phyloP scores from a whole-genome alignment of 2,113 vertebrate genomes.

The Aphelocoma coerulescens region DNA sequence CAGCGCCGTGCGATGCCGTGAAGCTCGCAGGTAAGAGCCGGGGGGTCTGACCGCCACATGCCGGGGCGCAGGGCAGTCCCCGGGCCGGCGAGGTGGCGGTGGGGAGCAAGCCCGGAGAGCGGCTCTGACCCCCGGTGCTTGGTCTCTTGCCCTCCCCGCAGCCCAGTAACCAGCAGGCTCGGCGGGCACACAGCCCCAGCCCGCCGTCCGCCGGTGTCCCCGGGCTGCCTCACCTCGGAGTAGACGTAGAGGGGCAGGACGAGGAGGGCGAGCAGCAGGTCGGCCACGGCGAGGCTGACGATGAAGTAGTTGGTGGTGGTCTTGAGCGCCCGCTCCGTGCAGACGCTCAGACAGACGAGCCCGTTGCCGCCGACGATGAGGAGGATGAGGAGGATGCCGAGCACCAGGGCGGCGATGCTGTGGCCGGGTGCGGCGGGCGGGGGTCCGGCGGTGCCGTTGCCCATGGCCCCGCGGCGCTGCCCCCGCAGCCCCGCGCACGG shows the following conservation, averaged over 20 bases:
- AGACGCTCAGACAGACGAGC: slow-evolving; percentile 89
- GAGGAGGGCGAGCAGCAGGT: slow-evolving; percentile 86
- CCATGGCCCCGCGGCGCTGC: not conserved
- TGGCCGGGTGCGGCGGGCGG: not conserved
- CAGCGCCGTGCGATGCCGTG: not conserved
- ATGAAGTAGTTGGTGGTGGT: slow-evolving; percentile 96
- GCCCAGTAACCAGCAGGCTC: not conserved
- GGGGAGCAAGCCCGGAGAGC: not conserved
- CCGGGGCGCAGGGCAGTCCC: not conserved
- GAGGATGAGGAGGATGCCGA: slow-evolving; percentile 84
- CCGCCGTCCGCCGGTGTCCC: not conserved
- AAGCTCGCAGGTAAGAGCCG: not conserved
- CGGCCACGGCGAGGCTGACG: slow-evolving; percentile 88
- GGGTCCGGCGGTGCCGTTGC: not conserved
- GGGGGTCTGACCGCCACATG: not conserved
- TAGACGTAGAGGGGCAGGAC: slow-evolving; percentile 92
- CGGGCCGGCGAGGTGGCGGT: no score
- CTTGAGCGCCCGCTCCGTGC: slow-evolving; percentile 86
- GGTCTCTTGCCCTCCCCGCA: not conserved
- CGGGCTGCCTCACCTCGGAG: slow-evolving; percentile 81
- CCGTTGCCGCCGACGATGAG: slow-evolving; percentile 83
- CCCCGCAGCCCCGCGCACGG: not conserved
- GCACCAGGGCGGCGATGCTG: slow-evolving; percentile 78
- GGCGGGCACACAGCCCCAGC: not conserved
- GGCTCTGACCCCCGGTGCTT: not conserved